phyloP scores from a whole-genome alignment of 2,888 invertebrate genomes.

The Hypsopygia costalis region DNA sequence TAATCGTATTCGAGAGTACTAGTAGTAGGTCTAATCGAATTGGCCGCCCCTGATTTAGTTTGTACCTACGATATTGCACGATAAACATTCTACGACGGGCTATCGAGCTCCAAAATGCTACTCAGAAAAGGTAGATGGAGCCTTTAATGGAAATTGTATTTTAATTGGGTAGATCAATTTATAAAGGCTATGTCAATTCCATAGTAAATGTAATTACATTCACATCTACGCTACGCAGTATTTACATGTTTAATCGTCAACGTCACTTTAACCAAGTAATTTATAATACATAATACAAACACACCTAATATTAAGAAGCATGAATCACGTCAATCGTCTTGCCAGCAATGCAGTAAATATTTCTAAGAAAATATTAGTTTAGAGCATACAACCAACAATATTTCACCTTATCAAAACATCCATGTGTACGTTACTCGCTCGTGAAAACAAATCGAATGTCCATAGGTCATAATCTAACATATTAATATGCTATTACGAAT shows the following conservation, averaged over 20 bases:
- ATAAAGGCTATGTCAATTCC: no score
- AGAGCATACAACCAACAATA: background rate
- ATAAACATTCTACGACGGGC: slow-evolving; percentile 15
- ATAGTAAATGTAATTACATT: no score
- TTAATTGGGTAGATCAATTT: no score
- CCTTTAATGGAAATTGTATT: slow-evolving; percentile 17
- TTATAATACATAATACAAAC: no score
- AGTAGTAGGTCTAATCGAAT: no score
- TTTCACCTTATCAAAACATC: background rate
- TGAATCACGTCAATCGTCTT: background rate
- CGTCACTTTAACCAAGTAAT: no score
- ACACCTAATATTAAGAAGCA: no score
- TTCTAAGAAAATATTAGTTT: background rate
- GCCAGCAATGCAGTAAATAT: background rate
- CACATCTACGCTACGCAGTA: no score
- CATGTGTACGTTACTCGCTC: background rate
- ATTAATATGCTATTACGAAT: background rate
- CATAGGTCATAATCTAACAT: slow-evolving; percentile 1
- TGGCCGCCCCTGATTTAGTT: no score
- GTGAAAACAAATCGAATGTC: background rate
- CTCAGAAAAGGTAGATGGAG: slow-evolving; percentile 17
- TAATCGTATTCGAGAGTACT: no score
- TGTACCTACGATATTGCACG: slow-evolving; percentile 19
- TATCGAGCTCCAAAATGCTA: slow-evolving; percentile 23
- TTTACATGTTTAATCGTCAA: no score